These are phyloP conservation scores for Phaedon cochleariae DNA, from an alignment of 2,888 invertebrate species.

Conservation along the genomic window DNA sequence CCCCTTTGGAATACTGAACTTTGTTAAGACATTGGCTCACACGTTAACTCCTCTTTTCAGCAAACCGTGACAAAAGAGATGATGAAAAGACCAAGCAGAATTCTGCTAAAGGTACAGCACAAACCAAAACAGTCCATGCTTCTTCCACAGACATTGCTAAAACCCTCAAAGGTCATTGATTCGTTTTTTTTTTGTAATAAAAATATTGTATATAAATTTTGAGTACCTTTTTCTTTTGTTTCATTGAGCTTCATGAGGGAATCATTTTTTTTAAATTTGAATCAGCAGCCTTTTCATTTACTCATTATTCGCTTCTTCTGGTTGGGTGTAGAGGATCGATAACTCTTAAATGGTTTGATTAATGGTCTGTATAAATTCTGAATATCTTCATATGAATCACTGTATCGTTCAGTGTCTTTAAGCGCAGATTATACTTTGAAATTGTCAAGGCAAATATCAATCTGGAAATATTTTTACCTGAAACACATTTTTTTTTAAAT, in stretches of 20 bases:
- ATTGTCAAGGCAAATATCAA: too few relatives aligned
- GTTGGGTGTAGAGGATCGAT: too few relatives aligned
- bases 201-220: slow-evolving; percentile 39
- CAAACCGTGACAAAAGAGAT: slow-evolving; percentile 59
- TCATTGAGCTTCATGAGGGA: slow-evolving; percentile 30
- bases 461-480: too few relatives aligned
- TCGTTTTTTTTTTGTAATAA: slow-evolving; percentile 36
- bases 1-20: too few relatives aligned
- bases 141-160: slow-evolving; percentile 46
- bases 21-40: too few relatives aligned
- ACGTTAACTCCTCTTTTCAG: slow-evolving; percentile 54
- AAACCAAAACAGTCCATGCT: slow-evolving; percentile 53
- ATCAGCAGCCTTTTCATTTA: background rate
- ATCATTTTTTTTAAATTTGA: background rate
- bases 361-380: too few relatives aligned
- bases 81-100: slow-evolving; percentile 58
- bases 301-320: background rate
- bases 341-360: too few relatives aligned
- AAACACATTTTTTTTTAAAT: too few relatives aligned
- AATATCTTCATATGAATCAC: too few relatives aligned
- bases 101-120: slow-evolving; percentile 58
- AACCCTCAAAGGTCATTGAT: slow-evolving; percentile 49
- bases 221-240: slow-evolving; percentile 42
- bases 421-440: too few relatives aligned
- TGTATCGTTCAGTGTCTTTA: too few relatives aligned